These are phyloP conservation scores for Dallia pectoralis DNA, from an alignment of 2,797 vertebrate species.

Conservation along the genomic window DNA sequence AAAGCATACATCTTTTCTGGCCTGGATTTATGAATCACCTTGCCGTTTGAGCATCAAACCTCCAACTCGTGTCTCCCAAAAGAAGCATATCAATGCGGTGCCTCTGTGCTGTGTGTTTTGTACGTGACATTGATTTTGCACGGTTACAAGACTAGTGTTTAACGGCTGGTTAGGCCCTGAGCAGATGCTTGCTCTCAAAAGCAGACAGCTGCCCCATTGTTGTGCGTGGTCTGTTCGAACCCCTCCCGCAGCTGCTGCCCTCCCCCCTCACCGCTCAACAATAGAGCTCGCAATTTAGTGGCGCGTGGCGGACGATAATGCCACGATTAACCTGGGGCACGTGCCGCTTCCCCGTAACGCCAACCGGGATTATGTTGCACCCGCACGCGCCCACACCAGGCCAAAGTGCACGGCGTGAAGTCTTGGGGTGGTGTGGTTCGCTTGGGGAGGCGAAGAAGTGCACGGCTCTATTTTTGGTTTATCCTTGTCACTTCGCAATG, in stretches of 20 bases:
- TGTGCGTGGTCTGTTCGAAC: constrained; percentile 67
- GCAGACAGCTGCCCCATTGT: constrained; percentile 83
- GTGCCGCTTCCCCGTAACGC: constrained; percentile 66
- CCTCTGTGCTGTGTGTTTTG: constrained; percentile 32
- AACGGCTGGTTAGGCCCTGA: constrained; percentile 67
- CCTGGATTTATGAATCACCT: constrained; percentile 8
- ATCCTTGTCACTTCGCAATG: not conserved
- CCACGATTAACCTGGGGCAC: constrained; percentile 79
- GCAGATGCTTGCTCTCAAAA: constrained; percentile 76
- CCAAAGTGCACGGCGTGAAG: not conserved
- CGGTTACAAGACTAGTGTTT: constrained; percentile 56
- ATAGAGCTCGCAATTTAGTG: constrained; percentile 77
- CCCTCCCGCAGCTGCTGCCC: constrained; percentile 78
- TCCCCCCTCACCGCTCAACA: constrained; percentile 70
- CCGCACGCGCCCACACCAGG: constrained; percentile 54
- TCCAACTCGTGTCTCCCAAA: constrained; percentile 34
- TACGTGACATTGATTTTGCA: constrained; percentile 60
- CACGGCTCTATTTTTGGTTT: not conserved
- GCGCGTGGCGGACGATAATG: constrained; percentile 81
- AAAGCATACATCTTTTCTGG: constrained; percentile 11
- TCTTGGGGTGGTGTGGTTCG: not conserved
- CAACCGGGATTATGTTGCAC: constrained; percentile 71
- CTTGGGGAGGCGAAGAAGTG: not conserved
- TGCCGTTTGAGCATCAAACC: constrained; percentile 20
- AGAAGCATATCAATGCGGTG: not conserved